phyloP scores from a whole-genome alignment of 2,113 vertebrate genomes.

The Hylia prasina region DNA sequence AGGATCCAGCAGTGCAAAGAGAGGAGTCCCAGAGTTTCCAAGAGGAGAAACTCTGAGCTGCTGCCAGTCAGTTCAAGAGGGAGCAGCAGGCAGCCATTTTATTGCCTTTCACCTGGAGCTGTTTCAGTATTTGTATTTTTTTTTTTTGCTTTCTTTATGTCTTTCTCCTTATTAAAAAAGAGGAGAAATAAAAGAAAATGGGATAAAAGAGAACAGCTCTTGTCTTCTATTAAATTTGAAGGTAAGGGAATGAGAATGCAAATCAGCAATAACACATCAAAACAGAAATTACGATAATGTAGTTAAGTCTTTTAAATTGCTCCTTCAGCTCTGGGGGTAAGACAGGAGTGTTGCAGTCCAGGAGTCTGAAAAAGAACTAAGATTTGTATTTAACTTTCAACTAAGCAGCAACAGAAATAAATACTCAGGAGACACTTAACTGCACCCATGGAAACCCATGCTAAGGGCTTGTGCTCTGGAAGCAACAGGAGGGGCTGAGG shows the following conservation, averaged over 20 bases:
- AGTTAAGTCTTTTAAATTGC: conserved; percentile 64
- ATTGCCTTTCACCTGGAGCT: conserved; percentile 9
- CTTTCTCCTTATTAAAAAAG: conserved; percentile 7
- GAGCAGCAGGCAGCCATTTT: conserved; percentile 18
- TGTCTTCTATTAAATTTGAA: conserved; percentile 54
- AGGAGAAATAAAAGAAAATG: background rate
- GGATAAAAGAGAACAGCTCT: conserved; percentile 23
- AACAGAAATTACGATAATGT: conserved; percentile 50
- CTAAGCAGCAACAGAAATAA: conserved; percentile 5
- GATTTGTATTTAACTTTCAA: conserved; percentile 2
- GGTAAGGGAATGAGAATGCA: conserved; percentile 55
- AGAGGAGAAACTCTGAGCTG: background rate
- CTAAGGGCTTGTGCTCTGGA: background rate
- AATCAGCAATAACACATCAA: conserved; percentile 63
- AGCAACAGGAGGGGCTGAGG: background rate
- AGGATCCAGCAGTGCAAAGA: background rate
- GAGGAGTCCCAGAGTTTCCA: background rate
- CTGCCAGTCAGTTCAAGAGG: background rate
- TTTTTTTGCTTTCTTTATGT: conserved; percentile 35
- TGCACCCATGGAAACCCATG: background rate
- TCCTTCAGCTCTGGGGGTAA: conserved; percentile 41
- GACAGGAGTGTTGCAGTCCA: conserved; percentile 6
- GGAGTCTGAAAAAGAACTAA: background rate
- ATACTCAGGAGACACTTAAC: background rate
- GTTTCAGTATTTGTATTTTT: conserved; percentile 1